phyloP scores from a whole-genome alignment of 2,113 vertebrate species.

The Phaetusa simplex region DNA sequence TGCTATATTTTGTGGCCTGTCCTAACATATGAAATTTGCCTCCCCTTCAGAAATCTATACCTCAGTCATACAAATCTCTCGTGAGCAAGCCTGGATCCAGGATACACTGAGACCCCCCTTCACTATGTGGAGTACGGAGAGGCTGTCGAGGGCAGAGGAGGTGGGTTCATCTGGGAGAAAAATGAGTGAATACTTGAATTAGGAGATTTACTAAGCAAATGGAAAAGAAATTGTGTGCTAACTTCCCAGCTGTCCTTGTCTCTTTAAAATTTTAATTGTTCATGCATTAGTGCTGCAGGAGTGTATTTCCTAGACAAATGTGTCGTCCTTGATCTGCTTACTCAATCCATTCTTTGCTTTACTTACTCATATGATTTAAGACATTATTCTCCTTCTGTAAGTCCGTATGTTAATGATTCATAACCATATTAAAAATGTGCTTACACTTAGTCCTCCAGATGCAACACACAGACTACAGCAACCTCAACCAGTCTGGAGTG shows the following conservation, averaged over 20 bases:
- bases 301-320: background rate
- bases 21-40: slow-evolving; percentile 51
- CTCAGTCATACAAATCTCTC: slow-evolving; percentile 34
- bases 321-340: background rate
- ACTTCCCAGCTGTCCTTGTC: background rate
- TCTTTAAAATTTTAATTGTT: background rate
- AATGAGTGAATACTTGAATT: background rate
- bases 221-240: background rate
- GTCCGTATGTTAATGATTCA: slow-evolving; percentile 12
- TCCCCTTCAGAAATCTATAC: slow-evolving; percentile 54
- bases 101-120: slow-evolving; percentile 24
- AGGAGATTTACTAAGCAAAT: background rate
- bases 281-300: background rate
- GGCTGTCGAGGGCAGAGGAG: slow-evolving; percentile 30
- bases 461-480: background rate
- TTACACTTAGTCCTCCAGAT: slow-evolving; percentile 31
- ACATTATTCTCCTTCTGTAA: background rate
- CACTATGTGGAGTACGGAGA: slow-evolving; percentile 34
- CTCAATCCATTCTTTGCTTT: background rate
- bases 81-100: slow-evolving; percentile 30
- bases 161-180: slow-evolving; percentile 34
- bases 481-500: background rate
- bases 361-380: background rate
- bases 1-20: slow-evolving; percentile 20
- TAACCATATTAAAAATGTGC: background rate